These are phyloP conservation scores for Merops nubicus DNA, from an alignment of 2,113 vertebrate genomes.

Conservation along the genomic window DNA sequence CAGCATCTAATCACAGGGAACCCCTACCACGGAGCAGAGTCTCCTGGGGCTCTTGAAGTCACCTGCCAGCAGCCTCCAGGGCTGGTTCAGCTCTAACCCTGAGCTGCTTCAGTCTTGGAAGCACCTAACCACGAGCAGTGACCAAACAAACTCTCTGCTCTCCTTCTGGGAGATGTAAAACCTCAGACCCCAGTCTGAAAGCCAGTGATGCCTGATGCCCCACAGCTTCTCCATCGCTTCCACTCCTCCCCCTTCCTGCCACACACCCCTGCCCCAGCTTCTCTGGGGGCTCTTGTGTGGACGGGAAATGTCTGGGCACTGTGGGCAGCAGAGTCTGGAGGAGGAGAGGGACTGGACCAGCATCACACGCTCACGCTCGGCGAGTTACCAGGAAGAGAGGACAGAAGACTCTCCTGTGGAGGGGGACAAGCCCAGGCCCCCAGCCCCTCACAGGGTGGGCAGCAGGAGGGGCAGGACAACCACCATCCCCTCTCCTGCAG, in stretches of 20 bases:
- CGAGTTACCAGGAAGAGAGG: background rate
- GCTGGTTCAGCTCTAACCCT: background rate
- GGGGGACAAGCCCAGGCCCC: background rate
- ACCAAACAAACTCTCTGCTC: background rate
- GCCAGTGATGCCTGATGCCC: background rate
- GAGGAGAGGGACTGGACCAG: background rate
- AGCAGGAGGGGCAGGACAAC: no score
- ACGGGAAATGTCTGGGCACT: background rate
- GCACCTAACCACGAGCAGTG: background rate
- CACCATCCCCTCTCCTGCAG: no score
- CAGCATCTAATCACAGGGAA: background rate
- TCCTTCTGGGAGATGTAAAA: background rate
- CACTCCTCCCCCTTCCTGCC: background rate
- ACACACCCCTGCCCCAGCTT: background rate
- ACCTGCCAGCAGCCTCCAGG: background rate
- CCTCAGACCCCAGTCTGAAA: background rate
- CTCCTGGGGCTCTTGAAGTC: background rate
- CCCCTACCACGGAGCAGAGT: background rate
- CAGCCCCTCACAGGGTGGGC: background rate
- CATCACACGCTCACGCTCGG: background rate
- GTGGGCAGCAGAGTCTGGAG: background rate
- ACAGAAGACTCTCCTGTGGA: background rate
- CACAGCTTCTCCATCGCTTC: accelerated
- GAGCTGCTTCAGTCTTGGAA: background rate
- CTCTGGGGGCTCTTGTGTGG: background rate